These are phyloP conservation scores for Schrankia costaestrigalis DNA, from an alignment of 2,888 invertebrate genomes.

Conservation along the genomic window DNA sequence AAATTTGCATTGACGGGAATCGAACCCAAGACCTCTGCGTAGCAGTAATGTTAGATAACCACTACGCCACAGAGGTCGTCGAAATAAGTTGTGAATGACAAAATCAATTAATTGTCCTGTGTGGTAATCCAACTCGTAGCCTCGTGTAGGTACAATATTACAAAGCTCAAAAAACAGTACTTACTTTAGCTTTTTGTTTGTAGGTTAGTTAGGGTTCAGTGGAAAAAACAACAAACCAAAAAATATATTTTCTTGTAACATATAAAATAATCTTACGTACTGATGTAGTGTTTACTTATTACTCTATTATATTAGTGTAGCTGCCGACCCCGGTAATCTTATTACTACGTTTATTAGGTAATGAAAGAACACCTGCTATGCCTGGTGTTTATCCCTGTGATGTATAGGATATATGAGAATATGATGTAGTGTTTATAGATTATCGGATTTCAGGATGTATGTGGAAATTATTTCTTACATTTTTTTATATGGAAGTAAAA, in stretches of 20 bases:
- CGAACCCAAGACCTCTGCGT: too few relatives aligned
- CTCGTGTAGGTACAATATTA: background rate
- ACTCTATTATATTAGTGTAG: conserved; percentile 5
- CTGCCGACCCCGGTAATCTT: conserved; percentile 17
- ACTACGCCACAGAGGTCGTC: too few relatives aligned
- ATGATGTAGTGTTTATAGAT: conserved; percentile 10
- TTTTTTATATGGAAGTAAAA: background rate
- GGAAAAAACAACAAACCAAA: background rate
- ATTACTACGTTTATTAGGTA: conserved; percentile 30
- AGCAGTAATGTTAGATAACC: too few relatives aligned
- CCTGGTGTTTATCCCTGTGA: conserved; percentile 13
- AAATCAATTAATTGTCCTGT: too few relatives aligned
- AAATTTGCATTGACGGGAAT: too few relatives aligned
- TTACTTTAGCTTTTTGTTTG: background rate
- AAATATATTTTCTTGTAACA: conserved; percentile 7
- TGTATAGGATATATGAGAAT: conserved; percentile 14
- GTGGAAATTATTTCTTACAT: background rate
- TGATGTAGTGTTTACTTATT: too few relatives aligned
- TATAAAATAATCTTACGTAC: too few relatives aligned
- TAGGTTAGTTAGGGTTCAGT: background rate
- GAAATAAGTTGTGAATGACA: too few relatives aligned
- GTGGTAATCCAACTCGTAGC: too few relatives aligned
- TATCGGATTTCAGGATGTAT: conserved; percentile 6
- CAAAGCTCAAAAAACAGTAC: background rate
- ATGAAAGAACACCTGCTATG: conserved; percentile 32